Evolutionary conservation across 2,113 vertebrate genomes (phyloP).

Genomic region (Mandrillus leucophaeus): DNA sequence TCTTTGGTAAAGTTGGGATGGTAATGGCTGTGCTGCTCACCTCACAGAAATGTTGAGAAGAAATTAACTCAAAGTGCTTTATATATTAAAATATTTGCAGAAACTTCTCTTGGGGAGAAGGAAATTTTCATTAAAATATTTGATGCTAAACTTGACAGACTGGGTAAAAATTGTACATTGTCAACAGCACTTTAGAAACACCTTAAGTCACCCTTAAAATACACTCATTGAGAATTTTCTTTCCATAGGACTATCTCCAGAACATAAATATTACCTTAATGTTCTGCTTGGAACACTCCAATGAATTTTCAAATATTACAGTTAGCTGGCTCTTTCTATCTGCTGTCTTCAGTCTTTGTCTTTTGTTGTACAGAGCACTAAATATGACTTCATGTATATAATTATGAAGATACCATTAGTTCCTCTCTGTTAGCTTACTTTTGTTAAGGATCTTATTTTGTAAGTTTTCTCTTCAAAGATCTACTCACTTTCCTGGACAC

Average conservation of each 20-base stretch:
- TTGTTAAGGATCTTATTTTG: neutral
- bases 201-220: neutral
- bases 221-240: neutral
- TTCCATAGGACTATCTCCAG: neutral
- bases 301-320: neutral
- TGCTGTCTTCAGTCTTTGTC: neutral
- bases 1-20: neutral
- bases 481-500: neutral
- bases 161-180: neutral
- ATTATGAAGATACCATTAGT: neutral
- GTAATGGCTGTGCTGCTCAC: no score
- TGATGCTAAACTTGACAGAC: neutral
- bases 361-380: neutral
- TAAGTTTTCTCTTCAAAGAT: neutral
- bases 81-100: neutral
- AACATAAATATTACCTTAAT: neutral
- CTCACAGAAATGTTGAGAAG: neutral
- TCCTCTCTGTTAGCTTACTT: neutral
- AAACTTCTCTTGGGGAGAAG: neutral
- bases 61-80: neutral
- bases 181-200: neutral
- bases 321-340: neutral
- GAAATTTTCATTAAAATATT: neutral
- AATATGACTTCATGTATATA: neutral
- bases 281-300: neutral